Conservation (phyloP, 2,888 invertebrate genomes). For the Gari tellinella region DNA sequence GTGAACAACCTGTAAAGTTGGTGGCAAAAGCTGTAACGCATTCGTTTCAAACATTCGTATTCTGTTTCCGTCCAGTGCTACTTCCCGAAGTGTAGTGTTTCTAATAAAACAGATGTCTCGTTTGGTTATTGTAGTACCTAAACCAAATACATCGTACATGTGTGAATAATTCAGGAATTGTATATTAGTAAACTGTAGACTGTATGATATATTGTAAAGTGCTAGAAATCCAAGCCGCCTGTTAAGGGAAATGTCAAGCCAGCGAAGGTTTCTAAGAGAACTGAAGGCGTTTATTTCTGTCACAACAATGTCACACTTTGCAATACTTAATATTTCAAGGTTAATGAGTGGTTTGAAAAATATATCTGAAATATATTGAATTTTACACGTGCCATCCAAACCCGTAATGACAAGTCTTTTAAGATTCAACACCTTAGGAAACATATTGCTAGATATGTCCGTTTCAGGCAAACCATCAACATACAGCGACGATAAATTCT, state of each 20-base stretch:
- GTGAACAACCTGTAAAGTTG: conserved; percentile 15
- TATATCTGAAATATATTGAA: too few relatives aligned
- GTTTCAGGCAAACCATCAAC: conserved; percentile 3
- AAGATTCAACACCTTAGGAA: too few relatives aligned
- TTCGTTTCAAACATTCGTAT: conserved; percentile 26
- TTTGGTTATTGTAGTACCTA: conserved; percentile 8
- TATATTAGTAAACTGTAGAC: conserved; percentile 39
- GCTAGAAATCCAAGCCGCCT: conserved; percentile 19
- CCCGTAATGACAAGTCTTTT: too few relatives aligned
- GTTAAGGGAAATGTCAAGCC: conserved; percentile 43
- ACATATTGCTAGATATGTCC: neutral
- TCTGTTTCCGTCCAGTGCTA: conserved; percentile 32
- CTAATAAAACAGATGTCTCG: conserved; percentile 37
- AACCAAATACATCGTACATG: conserved; percentile 39
- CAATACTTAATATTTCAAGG: conserved; percentile 6
- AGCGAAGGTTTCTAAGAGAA: neutral
- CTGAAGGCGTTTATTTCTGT: conserved; percentile 27
- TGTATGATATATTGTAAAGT: conserved; percentile 39
- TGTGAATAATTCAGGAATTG: conserved; percentile 30
- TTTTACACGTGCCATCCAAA: too few relatives aligned
- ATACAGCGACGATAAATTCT: neutral
- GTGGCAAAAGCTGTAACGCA: conserved; percentile 15
- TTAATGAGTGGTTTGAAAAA: too few relatives aligned
- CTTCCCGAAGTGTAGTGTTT: conserved; percentile 36
- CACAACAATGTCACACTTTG: conserved; percentile 16